Conservation (phyloP, 1,140 invertebrate species). For the Cardiocondyla obscurior region DNA sequence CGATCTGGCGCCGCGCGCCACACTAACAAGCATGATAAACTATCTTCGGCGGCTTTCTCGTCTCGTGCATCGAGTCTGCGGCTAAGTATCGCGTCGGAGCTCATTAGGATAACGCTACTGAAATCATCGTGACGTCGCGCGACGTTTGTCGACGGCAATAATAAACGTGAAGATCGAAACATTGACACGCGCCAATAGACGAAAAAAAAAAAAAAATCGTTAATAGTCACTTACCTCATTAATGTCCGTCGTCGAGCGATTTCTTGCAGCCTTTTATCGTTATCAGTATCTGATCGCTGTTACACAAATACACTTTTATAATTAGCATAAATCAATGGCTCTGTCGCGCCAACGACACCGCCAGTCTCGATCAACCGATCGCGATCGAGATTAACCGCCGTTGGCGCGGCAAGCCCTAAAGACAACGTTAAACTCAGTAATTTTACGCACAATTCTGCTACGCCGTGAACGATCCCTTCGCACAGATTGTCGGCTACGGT, state of each 20-base stretch:
- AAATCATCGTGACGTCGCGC: slow-evolving; percentile 7
- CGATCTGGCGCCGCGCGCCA: neutral
- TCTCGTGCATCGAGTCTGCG: neutral
- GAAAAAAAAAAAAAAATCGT: slow-evolving; percentile 36
- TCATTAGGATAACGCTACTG: slow-evolving; percentile 23
- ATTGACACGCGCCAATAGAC: neutral
- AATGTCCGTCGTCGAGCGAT: neutral
- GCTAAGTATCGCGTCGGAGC: neutral
- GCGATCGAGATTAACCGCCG: neutral
- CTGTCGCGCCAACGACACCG: neutral
- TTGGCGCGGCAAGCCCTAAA: neutral
- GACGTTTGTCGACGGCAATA: neutral
- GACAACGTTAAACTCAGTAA: neutral
- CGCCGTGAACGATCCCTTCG: neutral
- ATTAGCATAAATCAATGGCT: neutral
- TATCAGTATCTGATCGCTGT: slow-evolving; percentile 15
- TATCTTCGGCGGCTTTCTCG: slow-evolving; percentile 12
- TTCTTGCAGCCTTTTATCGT: neutral
- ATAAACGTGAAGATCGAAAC: slow-evolving; percentile 21
- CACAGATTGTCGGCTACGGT: too few relatives aligned
- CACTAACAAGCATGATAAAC: neutral
- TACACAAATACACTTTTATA: neutral
- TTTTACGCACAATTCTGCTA: neutral
- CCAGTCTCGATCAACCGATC: neutral
- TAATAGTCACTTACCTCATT: slow-evolving; percentile 45